Conservation (phyloP, 2,113 vertebrate genomes). For the Oncorhynchus tshawytscha region DNA sequence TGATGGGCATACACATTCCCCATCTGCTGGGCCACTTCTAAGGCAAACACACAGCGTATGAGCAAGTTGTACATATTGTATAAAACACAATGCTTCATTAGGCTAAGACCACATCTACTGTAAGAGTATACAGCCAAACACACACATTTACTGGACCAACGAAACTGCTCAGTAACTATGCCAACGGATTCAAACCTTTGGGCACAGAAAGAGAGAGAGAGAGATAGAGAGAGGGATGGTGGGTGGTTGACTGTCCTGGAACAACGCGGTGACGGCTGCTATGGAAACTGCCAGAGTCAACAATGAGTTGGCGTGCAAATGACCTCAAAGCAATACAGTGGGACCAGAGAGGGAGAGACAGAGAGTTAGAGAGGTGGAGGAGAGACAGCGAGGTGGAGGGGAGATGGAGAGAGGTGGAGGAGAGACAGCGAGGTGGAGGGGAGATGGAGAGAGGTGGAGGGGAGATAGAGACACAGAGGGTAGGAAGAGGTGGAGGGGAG, state of each 20-base stretch:
- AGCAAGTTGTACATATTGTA: too few relatives aligned
- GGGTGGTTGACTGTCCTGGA: slow-evolving; percentile 17
- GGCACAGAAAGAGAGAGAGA: slow-evolving; percentile 16
- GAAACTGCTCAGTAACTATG: slow-evolving; percentile 33
- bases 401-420: not conserved
- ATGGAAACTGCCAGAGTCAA: slow-evolving; percentile 47
- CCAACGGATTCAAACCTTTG: slow-evolving; percentile 34
- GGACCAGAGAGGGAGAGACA: slow-evolving; percentile 1
- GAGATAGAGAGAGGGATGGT: not conserved
- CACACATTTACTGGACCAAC: slow-evolving; percentile 1
- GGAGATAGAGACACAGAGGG: not conserved
- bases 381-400: not conserved
- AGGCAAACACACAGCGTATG: slow-evolving; percentile 5
- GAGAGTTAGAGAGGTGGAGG: not conserved
- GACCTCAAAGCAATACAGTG: slow-evolving; percentile 24
- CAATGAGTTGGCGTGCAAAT: slow-evolving; percentile 19
- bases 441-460: not conserved
- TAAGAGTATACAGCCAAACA: not conserved
- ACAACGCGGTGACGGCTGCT: slow-evolving; percentile 23
- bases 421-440: not conserved
- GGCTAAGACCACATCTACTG: too few relatives aligned
- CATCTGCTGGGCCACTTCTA: not conserved
- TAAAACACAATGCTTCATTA: too few relatives aligned
- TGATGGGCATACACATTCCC: too few relatives aligned
- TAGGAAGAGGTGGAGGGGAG: not conserved